Evolutionary conservation across 2,888 invertebrate genomes (phyloP).

Genomic region (Drosophila mulleri): DNA sequence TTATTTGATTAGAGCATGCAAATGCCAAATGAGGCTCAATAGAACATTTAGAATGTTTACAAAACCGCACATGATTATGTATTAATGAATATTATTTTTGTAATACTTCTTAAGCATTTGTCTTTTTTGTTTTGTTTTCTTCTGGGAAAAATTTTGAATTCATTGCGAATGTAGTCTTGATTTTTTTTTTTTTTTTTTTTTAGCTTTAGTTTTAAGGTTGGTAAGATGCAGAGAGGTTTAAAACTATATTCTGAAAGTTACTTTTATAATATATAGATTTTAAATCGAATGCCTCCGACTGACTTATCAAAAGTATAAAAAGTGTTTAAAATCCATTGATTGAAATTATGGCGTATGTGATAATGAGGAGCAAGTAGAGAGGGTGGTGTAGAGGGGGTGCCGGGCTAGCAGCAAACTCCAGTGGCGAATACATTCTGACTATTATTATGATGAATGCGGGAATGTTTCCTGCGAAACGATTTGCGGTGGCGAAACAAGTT

Average conservation of each 20-base stretch:
- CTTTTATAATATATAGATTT: conserved; percentile 61
- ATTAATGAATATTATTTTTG: conserved; percentile 59
- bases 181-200: conserved; percentile 7
- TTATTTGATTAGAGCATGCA: conserved; percentile 59
- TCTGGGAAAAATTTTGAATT: conserved; percentile 72
- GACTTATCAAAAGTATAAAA: conserved; percentile 81
- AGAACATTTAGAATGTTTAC: conserved; percentile 74
- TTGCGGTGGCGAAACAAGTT: conserved; percentile 85
- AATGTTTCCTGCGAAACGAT: conserved; percentile 85
- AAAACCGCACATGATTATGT: conserved; percentile 76
- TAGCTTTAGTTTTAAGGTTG: conserved; percentile 19
- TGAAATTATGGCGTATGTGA: conserved; percentile 50
- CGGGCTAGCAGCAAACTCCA: conserved; percentile 59
- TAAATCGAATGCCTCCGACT: conserved; percentile 80
- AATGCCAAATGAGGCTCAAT: conserved; percentile 73
- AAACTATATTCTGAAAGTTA: conserved; percentile 73
- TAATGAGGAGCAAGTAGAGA: conserved; percentile 17
- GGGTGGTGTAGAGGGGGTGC: conserved; percentile 1
- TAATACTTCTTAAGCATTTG: conserved; percentile 79
- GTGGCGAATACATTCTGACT: conserved; percentile 25
- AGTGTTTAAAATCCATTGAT: conserved; percentile 78
- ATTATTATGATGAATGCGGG: conserved; percentile 17
- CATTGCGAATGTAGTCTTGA: conserved; percentile 77
- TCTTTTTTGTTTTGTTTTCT: conserved; percentile 65
- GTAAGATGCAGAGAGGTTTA: conserved; percentile 57